These are phyloP conservation scores for Aethes cnicana DNA, from an alignment of 2,888 invertebrate genomes.

Conservation along the genomic window DNA sequence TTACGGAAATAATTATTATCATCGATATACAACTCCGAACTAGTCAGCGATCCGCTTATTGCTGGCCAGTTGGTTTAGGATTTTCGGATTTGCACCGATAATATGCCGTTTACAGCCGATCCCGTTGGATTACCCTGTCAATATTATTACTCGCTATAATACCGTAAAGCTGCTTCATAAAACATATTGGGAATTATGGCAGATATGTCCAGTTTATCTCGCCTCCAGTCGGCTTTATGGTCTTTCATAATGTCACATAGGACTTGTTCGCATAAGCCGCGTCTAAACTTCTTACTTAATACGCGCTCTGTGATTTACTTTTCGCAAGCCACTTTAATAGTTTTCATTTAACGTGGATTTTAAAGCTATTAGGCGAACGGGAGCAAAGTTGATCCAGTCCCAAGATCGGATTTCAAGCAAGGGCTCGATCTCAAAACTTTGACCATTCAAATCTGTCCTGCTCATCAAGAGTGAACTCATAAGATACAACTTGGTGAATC, in stretches of 20 bases:
- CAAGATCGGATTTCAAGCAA: not conserved
- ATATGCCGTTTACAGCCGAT: slow-evolving; percentile 64
- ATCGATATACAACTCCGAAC: slow-evolving; percentile 9
- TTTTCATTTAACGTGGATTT: too few species aligned
- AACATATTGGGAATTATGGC: slow-evolving; percentile 75
- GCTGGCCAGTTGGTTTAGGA: slow-evolving; percentile 40
- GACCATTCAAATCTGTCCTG: too few species aligned
- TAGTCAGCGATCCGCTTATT: slow-evolving; percentile 9
- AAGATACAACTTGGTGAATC: too few species aligned
- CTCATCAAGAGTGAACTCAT: too few species aligned
- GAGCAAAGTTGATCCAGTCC: too few species aligned
- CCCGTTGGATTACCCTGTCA: slow-evolving; percentile 73
- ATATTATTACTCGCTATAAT: slow-evolving; percentile 80
- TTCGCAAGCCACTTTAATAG: too few species aligned
- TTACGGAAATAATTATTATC: slow-evolving; percentile 11
- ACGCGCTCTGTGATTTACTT: slow-evolving; percentile 18
- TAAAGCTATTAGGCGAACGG: too few species aligned
- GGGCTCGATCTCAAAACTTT: too few species aligned
- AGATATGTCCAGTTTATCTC: slow-evolving; percentile 57
- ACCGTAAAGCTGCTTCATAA: slow-evolving; percentile 77
- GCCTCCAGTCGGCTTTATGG: slow-evolving; percentile 33
- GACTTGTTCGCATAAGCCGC: slow-evolving; percentile 31
- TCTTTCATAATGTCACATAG: slow-evolving; percentile 14
- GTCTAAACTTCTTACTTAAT: slow-evolving; percentile 29
- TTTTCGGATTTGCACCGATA: slow-evolving; percentile 73